phyloP scores from a whole-genome alignment of 2,113 vertebrate genomes.

The Isichthys henryi region DNA sequence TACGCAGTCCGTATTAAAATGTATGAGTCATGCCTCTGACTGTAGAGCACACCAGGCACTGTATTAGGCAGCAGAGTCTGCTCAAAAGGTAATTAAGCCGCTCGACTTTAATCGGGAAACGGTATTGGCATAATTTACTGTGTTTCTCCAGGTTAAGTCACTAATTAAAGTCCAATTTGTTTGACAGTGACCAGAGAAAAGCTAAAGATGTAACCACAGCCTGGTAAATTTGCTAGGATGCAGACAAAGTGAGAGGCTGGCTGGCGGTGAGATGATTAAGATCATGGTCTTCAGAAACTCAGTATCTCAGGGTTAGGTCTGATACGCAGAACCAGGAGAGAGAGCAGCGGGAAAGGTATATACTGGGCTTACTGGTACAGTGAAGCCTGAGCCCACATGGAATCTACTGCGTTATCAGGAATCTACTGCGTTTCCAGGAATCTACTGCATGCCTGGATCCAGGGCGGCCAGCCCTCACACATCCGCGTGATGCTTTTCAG shows the following conservation, averaged over 20 bases:
- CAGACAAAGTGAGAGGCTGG: background rate
- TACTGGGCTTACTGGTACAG: too few species aligned
- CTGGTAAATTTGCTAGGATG: background rate
- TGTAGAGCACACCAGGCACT: background rate
- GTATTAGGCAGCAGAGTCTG: background rate
- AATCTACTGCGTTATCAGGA: too few species aligned
- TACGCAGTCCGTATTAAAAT: background rate
- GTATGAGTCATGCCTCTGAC: background rate
- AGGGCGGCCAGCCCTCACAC: background rate
- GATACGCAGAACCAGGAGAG: too few species aligned
- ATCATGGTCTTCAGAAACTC: background rate
- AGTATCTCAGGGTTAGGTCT: too few species aligned
- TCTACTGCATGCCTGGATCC: background rate
- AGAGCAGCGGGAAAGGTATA: too few species aligned
- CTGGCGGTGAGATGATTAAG: background rate
- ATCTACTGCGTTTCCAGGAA: background rate
- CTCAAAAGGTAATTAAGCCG: background rate
- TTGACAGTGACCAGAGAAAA: background rate
- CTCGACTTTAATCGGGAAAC: background rate
- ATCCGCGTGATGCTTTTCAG: background rate
- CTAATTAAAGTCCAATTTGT: background rate
- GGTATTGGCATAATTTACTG: background rate
- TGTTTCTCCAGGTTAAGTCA: constrained; percentile 1
- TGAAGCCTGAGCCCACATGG: too few species aligned
- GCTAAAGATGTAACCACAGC: background rate